These are phyloP conservation scores for Osedax frankpressi DNA, from an alignment of 2,888 invertebrate species.

Conservation along the genomic window DNA sequence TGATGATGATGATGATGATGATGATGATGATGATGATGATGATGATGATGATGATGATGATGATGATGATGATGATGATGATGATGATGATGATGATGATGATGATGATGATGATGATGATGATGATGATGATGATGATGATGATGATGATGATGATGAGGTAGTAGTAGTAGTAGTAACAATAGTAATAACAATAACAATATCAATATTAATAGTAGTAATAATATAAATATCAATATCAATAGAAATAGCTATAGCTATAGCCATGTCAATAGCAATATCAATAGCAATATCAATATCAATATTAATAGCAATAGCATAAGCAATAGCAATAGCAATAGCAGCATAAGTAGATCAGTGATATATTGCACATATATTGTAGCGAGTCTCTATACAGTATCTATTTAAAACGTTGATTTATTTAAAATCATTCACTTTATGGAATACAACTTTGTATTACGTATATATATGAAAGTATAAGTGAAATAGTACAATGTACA, in stretches of 20 bases:
- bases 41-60: background rate
- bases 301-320: too few relatives aligned
- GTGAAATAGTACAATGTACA: too few relatives aligned
- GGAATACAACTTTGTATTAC: too few relatives aligned
- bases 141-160: background rate
- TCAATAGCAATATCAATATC: too few relatives aligned
- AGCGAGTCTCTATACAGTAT: too few relatives aligned
- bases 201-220: background rate
- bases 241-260: background rate
- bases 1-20: background rate
- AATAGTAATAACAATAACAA: background rate
- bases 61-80: background rate
- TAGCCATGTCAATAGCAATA: too few relatives aligned
- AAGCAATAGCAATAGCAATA: too few relatives aligned
- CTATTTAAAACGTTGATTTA: too few relatives aligned
- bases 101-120: background rate
- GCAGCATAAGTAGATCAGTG: too few relatives aligned
- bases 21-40: background rate
- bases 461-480: too few relatives aligned
- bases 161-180: background rate
- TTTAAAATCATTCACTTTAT: too few relatives aligned
- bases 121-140: background rate
- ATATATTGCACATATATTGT: too few relatives aligned
- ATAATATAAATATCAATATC: background rate
- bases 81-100: background rate